phyloP scores from a whole-genome alignment of 2,113 vertebrate species.

The Aspiorhynchus laticeps region DNA sequence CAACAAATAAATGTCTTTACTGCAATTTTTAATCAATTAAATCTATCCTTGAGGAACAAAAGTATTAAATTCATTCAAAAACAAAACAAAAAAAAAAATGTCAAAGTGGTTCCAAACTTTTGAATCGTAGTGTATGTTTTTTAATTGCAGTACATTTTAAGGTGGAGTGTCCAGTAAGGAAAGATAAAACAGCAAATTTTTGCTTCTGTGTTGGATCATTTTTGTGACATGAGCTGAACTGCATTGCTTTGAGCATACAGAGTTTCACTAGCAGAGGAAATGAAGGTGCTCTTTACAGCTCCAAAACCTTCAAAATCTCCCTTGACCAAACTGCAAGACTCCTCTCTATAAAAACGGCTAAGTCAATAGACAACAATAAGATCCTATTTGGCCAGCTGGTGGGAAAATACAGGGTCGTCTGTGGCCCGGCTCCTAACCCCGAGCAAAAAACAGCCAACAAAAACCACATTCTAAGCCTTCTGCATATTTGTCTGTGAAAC shows the following conservation, averaged over 20 bases:
- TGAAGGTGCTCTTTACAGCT: constrained; percentile 20
- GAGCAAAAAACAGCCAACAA: constrained; percentile 59
- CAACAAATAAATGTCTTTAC: neutral
- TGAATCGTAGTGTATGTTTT: neutral
- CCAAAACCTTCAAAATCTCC: constrained; percentile 5
- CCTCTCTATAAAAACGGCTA: constrained; percentile 66
- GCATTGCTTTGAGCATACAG: neutral
- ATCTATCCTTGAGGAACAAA: neutral
- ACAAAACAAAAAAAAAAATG: neutral
- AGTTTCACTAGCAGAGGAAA: neutral
- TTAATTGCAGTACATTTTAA: neutral
- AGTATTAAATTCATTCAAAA: neutral
- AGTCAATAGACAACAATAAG: constrained; percentile 71
- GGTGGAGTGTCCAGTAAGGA: neutral
- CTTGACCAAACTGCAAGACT: constrained; percentile 53
- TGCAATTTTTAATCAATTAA: neutral
- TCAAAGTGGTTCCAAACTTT: neutral
- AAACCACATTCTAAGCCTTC: constrained; percentile 45
- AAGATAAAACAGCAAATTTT: neutral
- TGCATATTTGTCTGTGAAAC: constrained; percentile 50
- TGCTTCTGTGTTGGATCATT: neutral
- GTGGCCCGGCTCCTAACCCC: constrained; percentile 61
- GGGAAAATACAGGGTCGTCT: constrained; percentile 59
- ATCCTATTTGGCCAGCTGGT: constrained; percentile 74
- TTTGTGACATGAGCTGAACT: neutral